Base-by-base conservation (phyloP, 2,113 vertebrate genomes). In the Apus apus region DNA sequence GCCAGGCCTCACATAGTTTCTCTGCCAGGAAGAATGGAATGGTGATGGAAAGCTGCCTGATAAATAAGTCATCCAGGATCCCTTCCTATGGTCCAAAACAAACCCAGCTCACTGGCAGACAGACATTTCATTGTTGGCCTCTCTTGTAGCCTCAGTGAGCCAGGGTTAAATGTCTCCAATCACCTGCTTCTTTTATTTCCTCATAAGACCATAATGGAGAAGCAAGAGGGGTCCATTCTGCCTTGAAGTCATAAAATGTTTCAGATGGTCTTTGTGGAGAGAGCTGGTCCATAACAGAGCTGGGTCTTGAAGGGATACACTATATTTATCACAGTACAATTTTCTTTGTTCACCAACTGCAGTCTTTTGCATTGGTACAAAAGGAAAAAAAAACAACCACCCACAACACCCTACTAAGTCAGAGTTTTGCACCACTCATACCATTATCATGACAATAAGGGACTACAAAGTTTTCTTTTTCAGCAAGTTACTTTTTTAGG, bases 401-500 rank as follows among this genome's bases (percentile, higher is more conserved):
- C 0, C 1, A 43, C 40, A 48, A 22, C 46, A 48, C 46, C 5
- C 32, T 18, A 66, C 16, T 26, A 56, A 61, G 21, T 17, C 2
- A 2, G n/a, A 70, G 16, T 38, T 85, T 68, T 60, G 93, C 17
- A 46, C 34, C 15, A 40, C 13, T 72, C 72, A 48, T 50, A 50
- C n/a, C 2, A 8, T 65, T 90, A 45, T 34, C 0, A 0, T 68
- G 22, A 71, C 53, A 26, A 27, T n/a, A 65, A 89, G 23, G 65
- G 50, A 87, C 84, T 93, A 22, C 20, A 43, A 85, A 93, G 21
- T 36, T 66, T 76, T 92, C 21, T 61, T 82, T 87, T 88, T 90
- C 40, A 92, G n/a, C 19, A 54, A 56, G 56, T 62, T 79, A 25
- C 2, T 43, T 77, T 89, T 92, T 62, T 3, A 48, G 27, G 26